Evolutionary conservation across 2,113 vertebrate genomes (phyloP), one percentile per base, ranked within the genome.

Genomic region (Myodes glareolus): DNA sequence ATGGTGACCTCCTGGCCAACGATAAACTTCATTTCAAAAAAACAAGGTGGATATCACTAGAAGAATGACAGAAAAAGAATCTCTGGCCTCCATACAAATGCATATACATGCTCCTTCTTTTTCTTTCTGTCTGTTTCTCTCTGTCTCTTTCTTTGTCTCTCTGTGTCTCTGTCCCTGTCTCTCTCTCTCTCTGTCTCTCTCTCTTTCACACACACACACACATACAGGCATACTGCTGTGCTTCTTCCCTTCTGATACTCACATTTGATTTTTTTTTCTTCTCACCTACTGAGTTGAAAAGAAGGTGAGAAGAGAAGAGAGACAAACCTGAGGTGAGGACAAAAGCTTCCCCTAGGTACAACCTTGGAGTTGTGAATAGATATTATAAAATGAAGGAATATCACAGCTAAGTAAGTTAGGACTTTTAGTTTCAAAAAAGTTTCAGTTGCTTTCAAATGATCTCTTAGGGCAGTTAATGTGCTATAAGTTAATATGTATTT

Each of bases 401-500:
- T 7, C 27, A 12, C 23, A 0, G 33, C 72, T 42, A 80, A 91
- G 61, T 91, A 65, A 61, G 33, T 33, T 87, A 61, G 73, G 70
- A 90, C 16, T 94, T 96, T 70, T 29, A 12, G 63, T 33, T 94
- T 39, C 33, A 88, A 78, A 72, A 55, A 84, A 77, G 63, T 19
- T 65, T 12, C n/a, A 78, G 1, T 13, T 80, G 84, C 16, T 55
- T 95, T 84, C 33, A 81, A 39, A 86, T 90, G 47, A 88, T 85
- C 94, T 97, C 47, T 78, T 91, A 85, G 63, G 75, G n/a, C 7
- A 93, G 63, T 84, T 97, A 94, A 94, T 88, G 82, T 58, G 70
- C 70, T 94, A 4, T 93, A 92, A 94, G 85, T 91, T 97, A 96
- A 97, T 97, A n/a, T 61, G 25, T 76, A 67, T 92, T 97, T 88